Evolutionary conservation across 2,888 invertebrate species (phyloP).

Genomic region (Eucera pruinosa): DNA sequence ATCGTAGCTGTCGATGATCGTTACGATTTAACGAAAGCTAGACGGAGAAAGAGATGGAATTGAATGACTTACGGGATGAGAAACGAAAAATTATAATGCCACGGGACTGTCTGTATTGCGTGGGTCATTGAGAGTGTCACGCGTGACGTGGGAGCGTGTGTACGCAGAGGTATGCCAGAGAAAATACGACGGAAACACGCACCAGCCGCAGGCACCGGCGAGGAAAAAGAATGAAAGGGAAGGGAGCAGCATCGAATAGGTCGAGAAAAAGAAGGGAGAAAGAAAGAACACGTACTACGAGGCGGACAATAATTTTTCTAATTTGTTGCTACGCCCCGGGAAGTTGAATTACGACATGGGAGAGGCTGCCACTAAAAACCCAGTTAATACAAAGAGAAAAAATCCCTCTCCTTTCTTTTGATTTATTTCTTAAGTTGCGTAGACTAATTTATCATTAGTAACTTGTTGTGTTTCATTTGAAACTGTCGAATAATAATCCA

Average conservation of each 20-base stretch:
- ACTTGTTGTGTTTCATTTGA: too few species aligned
- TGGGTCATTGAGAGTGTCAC: conserved; percentile 64
- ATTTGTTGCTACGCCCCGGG: conserved; percentile 16
- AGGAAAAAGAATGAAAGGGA: conserved; percentile 39
- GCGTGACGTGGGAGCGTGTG: conserved; percentile 63
- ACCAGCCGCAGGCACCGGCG: background rate
- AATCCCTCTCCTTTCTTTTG: too few species aligned
- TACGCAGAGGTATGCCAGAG: conserved; percentile 63
- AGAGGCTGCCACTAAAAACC: conserved; percentile 11
- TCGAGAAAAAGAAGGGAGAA: background rate
- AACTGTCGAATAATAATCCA: too few species aligned
- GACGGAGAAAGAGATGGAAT: background rate
- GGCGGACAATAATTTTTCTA: conserved; percentile 33
- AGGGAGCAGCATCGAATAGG: background rate
- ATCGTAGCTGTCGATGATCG: conserved; percentile 7
- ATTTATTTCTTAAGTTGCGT: too few species aligned
- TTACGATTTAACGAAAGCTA: conserved; percentile 5
- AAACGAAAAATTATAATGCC: conserved; percentile 54
- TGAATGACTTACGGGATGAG: conserved; percentile 50
- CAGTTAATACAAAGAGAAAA: background rate
- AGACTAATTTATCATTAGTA: too few species aligned
- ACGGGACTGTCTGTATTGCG: conserved; percentile 44
- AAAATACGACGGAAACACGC: conserved; percentile 59
- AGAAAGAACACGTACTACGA: conserved; percentile 5
- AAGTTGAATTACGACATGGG: conserved; percentile 5